Evolutionary conservation across 2,797 vertebrate species (phyloP), one percentile per base, ranked within the genome.

Genomic region (Hypotaenidia philippensis): DNA sequence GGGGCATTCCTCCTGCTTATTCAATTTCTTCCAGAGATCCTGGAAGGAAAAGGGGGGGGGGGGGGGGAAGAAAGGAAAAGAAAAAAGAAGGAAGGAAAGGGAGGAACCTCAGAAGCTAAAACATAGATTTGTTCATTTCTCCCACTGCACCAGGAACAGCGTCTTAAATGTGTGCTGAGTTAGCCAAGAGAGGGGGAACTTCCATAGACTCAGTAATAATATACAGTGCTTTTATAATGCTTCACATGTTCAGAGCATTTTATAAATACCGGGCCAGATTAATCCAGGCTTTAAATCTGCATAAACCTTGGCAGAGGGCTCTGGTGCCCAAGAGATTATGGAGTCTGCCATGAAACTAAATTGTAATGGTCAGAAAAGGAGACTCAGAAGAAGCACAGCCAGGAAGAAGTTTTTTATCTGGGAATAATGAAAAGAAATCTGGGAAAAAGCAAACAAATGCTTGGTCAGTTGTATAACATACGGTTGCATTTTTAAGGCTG

Each of bases 231-330:
- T 92, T 90, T 61, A 50, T 50, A 83, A 26, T 31, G 53, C 57
- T 92, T 89, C 55, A 49, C 34, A 32, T 64, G 44, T 68, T 91
- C 87, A 89, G 78, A 96, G 87, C 75, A 74, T 94, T 75, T 89
- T 86, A 94, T 59, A 94, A 94, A 84, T 94, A 79, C 45, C 1
- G 15, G 63, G 65, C 15, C 9, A 93, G 79, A 84, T 91, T 95
- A 97, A 90, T 91, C 89, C 91, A 68, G 63, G 80, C 91, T 95
- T 96, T 94, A 93, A 90, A 94, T 96, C 93, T 96, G 70, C 93
- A 97, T 95, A 96, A 96, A 93, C 77, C 85, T 79, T 95, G 85
- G 89, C 87, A 94, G 40, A 91, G 63, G 60, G 38, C 59, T 95
- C 87, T 88, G 83, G 85, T 95, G 76, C 84, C 91, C 63, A 0